Conservation (phyloP, 2,797 vertebrate species). For the Sardinella longiceps region DNA sequence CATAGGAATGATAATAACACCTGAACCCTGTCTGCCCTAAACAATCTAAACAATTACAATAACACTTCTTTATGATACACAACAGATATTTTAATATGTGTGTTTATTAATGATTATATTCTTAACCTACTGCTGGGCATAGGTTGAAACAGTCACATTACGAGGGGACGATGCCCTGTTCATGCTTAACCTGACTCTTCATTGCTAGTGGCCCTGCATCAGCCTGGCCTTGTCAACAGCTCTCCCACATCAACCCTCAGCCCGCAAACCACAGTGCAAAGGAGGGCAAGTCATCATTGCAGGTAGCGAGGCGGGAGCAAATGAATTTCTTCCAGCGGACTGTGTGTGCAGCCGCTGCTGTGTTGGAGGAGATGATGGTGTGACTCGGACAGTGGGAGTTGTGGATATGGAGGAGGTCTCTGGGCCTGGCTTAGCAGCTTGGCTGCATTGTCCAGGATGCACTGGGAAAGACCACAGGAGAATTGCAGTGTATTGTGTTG, state of each 20-base stretch:
- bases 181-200: background rate
- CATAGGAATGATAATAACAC: conserved; percentile 37
- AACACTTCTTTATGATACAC: conserved; percentile 42
- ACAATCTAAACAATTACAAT: conserved; percentile 46
- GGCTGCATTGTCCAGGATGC: background rate
- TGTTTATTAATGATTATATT: conserved; percentile 33
- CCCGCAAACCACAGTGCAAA: background rate
- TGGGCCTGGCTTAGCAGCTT: background rate
- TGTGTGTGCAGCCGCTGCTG: background rate
- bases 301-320: background rate
- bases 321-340: background rate
- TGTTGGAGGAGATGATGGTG: background rate
- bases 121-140: conserved; percentile 5
- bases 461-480: background rate
- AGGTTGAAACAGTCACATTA: background rate
- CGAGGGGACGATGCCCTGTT: background rate
- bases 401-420: background rate
- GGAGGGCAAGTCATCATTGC: background rate
- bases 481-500: background rate
- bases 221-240: background rate
- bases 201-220: background rate
- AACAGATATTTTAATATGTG: conserved; percentile 39
- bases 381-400: background rate
- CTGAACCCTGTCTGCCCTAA: conserved; percentile 41
- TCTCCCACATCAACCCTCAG: background rate